Evolutionary conservation across 2,113 vertebrate species (phyloP).

Genomic region (Malurus elegans): DNA sequence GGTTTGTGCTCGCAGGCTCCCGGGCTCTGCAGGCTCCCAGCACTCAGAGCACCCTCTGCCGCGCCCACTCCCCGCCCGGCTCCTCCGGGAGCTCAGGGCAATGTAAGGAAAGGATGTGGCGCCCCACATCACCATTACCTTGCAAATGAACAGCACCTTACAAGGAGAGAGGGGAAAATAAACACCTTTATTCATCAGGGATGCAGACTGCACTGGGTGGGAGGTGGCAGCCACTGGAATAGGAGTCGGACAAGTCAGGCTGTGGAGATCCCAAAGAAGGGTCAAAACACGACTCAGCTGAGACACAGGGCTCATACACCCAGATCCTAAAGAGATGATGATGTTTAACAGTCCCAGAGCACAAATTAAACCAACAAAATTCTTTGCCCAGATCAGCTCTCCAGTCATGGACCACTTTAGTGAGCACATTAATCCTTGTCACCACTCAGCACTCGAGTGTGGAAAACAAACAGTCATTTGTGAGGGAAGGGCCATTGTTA

Average conservation of each 20-base stretch:
- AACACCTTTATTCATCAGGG: not conserved
- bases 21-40: not conserved
- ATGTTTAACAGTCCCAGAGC: not conserved
- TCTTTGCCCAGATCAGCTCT: not conserved
- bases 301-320: not conserved
- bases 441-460: not conserved
- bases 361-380: not conserved
- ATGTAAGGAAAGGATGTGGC: fast-evolving
- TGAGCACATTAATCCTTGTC: not conserved
- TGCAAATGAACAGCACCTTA: constrained; percentile 13
- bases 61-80: not conserved
- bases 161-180: not conserved
- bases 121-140: not conserved
- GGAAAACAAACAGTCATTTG: not conserved
- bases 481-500: not conserved
- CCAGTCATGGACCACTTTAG: not conserved
- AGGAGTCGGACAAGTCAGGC: not conserved
- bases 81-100: not conserved
- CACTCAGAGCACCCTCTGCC: not conserved
- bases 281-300: fast-evolving
- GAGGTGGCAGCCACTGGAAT: not conserved
- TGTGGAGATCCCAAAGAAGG: not conserved
- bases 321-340: not conserved
- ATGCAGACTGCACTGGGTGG: not conserved
- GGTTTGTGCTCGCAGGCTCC: not conserved